Evolutionary conservation across 2,797 vertebrate species (phyloP).

Genomic region (Macrochelys suwanniensis): DNA sequence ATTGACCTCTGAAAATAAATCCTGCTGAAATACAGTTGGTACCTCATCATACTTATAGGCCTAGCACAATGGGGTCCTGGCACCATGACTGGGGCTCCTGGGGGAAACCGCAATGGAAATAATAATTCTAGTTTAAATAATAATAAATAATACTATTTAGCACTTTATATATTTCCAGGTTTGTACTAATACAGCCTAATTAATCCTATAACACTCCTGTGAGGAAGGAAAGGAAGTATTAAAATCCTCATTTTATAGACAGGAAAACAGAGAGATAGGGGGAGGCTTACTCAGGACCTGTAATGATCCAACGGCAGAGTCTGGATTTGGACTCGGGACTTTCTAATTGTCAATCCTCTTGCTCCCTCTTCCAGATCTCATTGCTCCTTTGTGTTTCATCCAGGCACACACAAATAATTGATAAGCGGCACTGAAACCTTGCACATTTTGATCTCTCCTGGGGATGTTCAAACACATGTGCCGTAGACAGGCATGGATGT

Average conservation of each 20-base stretch:
- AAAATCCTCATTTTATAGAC: not conserved
- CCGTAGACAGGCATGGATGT: not conserved
- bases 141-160: not conserved
- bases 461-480: not conserved
- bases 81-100: not conserved
- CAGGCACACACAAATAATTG: not conserved
- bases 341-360: not conserved
- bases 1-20: not conserved
- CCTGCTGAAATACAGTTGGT: not conserved
- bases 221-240: not conserved
- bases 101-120: not conserved
- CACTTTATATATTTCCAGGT: not conserved
- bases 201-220: not conserved
- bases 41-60: slow-evolving; percentile 7
- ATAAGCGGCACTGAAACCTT: not conserved
- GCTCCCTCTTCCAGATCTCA: not conserved
- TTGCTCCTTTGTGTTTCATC: not conserved
- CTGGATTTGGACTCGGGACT: not conserved
- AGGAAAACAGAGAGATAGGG: not conserved
- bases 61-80: not conserved
- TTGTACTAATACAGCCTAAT: not conserved
- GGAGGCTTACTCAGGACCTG: not conserved
- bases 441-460: not conserved
- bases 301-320: not conserved
- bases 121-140: not conserved